Evolutionary conservation across 2,797 vertebrate genomes (phyloP), one percentile per base, ranked within the genome.

Genomic region (Chrysocyon brachyurus): DNA sequence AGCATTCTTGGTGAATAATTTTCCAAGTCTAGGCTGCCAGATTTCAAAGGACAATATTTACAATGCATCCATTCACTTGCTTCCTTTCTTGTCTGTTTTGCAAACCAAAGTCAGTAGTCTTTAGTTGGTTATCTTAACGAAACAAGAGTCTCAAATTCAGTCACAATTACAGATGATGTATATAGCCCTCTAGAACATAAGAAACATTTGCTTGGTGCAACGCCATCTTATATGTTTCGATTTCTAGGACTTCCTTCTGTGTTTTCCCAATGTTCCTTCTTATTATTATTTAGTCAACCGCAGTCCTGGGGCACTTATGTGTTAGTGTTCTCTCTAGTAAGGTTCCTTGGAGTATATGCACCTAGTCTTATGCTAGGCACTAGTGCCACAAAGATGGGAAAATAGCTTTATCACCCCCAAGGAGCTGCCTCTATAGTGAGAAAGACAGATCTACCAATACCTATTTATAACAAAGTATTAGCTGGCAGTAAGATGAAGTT

Each of bases 1-100:
- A 89, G 46, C 31, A 83, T 15, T 87, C 17, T 83, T 87, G 8
- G 46, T 94, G 57, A 97, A 83, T 91, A 16, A 56, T 95, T 96
- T 96, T 96, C 57, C 31, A 87, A 96, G 63, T 86, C 31, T 56
- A 96, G 70, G 59, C 64, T 81, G 86, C 63, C 57, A 89, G 54
- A 84, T 97, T 86, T 16, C 68, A 91, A 93, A 95, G 82, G 78
- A 79, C 54, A 96, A 31, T 79, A 72, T 63, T 78, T 90, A 6
- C 24, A 95, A 40, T 28, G 24, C 22, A 83, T 66, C n/a, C 63
- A 82, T 82, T 94, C 36, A 77, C 85, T 93, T 85, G 12, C 40
- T 66, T 93, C n/a, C 21, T 95, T 90, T 90, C 40, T 90, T 68
- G 6, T 33, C 73, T 97, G 54, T 75, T 79, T 94, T 54, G n/a